Base-by-base conservation (phyloP, 2,797 vertebrate genomes). In the Notolepis coatsorum region DNA sequence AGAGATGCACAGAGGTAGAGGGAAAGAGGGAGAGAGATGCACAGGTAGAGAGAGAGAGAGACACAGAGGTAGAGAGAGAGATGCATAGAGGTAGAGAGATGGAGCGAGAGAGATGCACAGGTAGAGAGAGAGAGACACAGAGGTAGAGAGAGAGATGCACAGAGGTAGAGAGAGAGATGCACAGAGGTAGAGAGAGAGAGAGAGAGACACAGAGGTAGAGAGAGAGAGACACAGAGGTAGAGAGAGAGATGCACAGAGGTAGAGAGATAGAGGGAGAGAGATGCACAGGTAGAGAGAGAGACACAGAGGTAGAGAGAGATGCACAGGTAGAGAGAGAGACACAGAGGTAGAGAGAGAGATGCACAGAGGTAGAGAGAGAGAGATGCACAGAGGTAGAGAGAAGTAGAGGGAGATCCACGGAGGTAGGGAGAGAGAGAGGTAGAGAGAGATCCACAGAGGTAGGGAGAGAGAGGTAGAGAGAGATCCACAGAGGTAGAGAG, bases 401-500 rank as follows among this genome's bases (percentile, higher is more conserved):
- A 4, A 30, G 20, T 6, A 46, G 1, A 8, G 21, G 43, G 20
- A 2, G 20, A 10, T 4, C 3, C 43, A 47, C 6, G n/a, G n/a
- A n/a, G 21, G 21, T 7, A 12, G 43, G n/a, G 5, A 13, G 15
- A 30, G 38, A n/a, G n/a, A n/a, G n/a, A n/a, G n/a, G n/a, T n/a
- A 27, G 23, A 48, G 18, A 41, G 43, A 53, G 23, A 55, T 37
- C 5, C 10, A 37, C 0, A 35, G 2, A 35, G 2, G n/a, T 17
- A 21, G 17, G 7, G 42, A 18, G 17, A 9, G 41, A 13, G 41
- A 23, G 42, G 3, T 5, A 23, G 42, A n/a, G 20, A n/a, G 65
- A 42, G 41, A 61, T 53, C 46, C 68, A 50, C 23, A 23, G 50
- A 61, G 43, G 42, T 45, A 61, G 21, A 56, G 43, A 45, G 58